Base-by-base conservation (phyloP, 2,797 vertebrate species). In the Amazona finschi region DNA sequence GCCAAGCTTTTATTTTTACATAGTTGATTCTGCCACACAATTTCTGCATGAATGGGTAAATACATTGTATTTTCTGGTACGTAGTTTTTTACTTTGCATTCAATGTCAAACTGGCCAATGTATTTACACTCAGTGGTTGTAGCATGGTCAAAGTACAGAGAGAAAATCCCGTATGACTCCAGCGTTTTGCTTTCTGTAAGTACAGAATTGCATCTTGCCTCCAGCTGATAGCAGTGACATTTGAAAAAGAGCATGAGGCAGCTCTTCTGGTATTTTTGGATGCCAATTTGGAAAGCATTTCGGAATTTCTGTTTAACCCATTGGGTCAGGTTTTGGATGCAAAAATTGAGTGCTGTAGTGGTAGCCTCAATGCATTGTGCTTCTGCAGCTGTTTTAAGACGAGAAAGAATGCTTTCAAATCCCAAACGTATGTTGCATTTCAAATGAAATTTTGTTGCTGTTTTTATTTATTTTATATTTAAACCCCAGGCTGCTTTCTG, bases 201-300 rank as follows among this genome's bases (percentile, higher is more conserved):
- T 84, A 67, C 55, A 79, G 64, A 85, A 83, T 46, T 86, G 85
- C 52, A 64, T 86, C 66, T 89, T 92, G 69, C 65, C 77, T 94
- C 83, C 65, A 83, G 39, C 60, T 92, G 69, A 85, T 67, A 60
- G 52, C 85, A 85, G 16, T 3, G 78, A 72, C 73, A 76, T 85
- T 84, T 89, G 82, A 10, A 47, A 75, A 86, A 58, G 11, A 71
- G 81, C 11, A 33, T 73, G 89, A 82, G 67, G 60, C 74, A 94
- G 76, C 69, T 94, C 47, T 92, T 87, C 58, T 70, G 87, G 31
- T 90, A 86, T 90, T 90, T 97, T 90, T 89, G 86, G 88, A 50
- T 90, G 80, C 49, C 44, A 77, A 4, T 81, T 96, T 89, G 69
- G 46, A 90, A 88, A 58, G 41, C 41, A 33, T 83, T 93, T 82